Conservation (phyloP, 2,797 vertebrate species). For the Pelodytes ibericus region DNA sequence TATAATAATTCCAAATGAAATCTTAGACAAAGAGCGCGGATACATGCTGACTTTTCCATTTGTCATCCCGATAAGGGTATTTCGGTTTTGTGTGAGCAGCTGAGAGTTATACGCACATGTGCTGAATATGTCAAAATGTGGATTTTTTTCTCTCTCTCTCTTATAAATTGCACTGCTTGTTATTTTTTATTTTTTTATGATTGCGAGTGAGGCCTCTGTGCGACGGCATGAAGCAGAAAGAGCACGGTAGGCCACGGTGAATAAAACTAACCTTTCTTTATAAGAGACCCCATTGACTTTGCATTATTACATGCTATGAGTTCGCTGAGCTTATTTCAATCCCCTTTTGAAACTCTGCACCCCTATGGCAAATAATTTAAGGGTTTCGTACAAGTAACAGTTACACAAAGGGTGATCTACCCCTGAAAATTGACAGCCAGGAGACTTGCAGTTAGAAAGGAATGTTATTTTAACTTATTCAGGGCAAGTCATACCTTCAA, state of each 20-base stretch:
- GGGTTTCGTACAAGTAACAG: conserved; percentile 31
- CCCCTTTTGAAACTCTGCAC: conserved; percentile 28
- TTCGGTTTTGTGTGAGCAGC: conserved; percentile 41
- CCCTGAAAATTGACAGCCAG: conserved; percentile 46
- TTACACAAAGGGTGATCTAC: conserved; percentile 26
- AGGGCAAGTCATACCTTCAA: background rate
- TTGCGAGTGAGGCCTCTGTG: conserved; percentile 19
- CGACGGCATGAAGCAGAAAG: conserved; percentile 12
- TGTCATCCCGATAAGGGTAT: conserved; percentile 53
- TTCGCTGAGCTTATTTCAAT: conserved; percentile 36
- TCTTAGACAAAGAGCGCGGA: conserved; percentile 49
- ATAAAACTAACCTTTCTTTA: conserved; percentile 29
- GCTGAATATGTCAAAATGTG: conserved; percentile 36
- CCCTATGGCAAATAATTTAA: conserved; percentile 49
- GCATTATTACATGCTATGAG: conserved; percentile 44
- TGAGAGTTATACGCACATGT: conserved; percentile 48
- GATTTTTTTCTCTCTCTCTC: conserved; percentile 10
- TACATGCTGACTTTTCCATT: conserved; percentile 55
- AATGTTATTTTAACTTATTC: conserved; percentile 15
- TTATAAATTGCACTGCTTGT: conserved; percentile 47
- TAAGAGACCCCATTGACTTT: conserved; percentile 24
- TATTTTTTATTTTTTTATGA: conserved; percentile 49
- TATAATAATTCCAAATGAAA: conserved; percentile 52
- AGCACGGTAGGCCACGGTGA: conserved; percentile 1
- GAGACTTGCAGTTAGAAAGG: conserved; percentile 14